These are phyloP conservation scores for Sinocyclocheilus anophthalmus DNA, from an alignment of 2,113 vertebrate species.

Conservation along the genomic window DNA sequence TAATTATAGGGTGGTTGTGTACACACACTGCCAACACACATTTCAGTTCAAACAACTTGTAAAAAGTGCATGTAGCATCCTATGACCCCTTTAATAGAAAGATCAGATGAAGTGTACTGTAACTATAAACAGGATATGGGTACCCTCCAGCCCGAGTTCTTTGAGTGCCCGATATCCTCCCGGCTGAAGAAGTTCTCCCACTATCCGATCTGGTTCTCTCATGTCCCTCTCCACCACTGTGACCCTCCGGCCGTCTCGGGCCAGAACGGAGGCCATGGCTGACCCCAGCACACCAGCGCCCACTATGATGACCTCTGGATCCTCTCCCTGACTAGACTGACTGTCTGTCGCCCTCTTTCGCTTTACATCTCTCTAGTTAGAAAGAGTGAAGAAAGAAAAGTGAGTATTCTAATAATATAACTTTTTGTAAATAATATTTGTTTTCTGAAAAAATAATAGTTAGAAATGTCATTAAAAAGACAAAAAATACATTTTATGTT, in stretches of 20 bases:
- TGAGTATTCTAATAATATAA: neutral
- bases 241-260: slow-evolving; percentile 89
- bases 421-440: too few species aligned
- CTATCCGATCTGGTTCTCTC: slow-evolving; percentile 93
- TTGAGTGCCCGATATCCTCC: slow-evolving; percentile 85
- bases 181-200: slow-evolving; percentile 93
- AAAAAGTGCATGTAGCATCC: too few species aligned
- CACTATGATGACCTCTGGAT: slow-evolving; percentile 90
- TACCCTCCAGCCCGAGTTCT: slow-evolving; percentile 90
- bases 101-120: neutral
- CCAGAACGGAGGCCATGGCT: slow-evolving; percentile 87
- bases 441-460: too few species aligned
- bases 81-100: neutral
- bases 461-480: too few species aligned
- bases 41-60: too few species aligned
- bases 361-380: slow-evolving; percentile 11
- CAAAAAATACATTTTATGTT: too few species aligned
- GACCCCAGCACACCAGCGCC: slow-evolving; percentile 93
- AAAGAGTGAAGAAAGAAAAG: neutral
- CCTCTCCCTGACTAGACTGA: slow-evolving; percentile 41
- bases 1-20: too few species aligned
- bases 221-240: slow-evolving; percentile 93
- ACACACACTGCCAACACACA: too few species aligned
- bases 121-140: neutral
- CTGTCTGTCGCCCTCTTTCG: neutral